Percentiles rank a stretch among this genome's conserved stretches.
Conservation (phyloP, 1,140 invertebrate genomes). For the Schlechtendalia chinensis region DNA sequence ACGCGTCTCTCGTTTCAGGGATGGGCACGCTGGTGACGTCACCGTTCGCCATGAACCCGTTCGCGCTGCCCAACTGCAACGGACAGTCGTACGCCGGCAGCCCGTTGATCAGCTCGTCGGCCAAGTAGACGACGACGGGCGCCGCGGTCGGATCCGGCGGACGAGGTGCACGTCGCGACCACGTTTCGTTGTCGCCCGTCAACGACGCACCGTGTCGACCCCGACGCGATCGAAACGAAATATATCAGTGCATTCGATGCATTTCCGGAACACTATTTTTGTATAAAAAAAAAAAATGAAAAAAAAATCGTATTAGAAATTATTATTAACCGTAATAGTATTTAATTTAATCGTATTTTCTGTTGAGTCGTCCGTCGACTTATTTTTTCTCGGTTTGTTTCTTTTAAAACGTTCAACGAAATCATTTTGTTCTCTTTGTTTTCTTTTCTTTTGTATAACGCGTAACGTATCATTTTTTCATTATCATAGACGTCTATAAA, state of each 20-base stretch:
- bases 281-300: constrained; percentile 28
- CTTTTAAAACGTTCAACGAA: background rate
- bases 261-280: constrained; percentile 7
- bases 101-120: constrained; percentile 74
- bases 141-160: too few relatives aligned
- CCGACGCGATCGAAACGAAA: too few relatives aligned
- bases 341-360: background rate
- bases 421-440: constrained; percentile 1
- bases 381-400: background rate
- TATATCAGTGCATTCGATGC: constrained; percentile 12
- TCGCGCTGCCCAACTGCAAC: constrained; percentile 84
- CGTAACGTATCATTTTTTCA: background rate
- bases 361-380: background rate
- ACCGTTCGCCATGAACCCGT: constrained; percentile 83
- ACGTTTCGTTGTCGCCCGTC: background rate
- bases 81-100: constrained; percentile 78
- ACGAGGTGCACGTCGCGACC: too few relatives aligned
- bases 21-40: constrained; percentile 74
- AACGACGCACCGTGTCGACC: background rate
- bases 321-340: constrained; percentile 5
- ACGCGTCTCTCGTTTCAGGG: constrained; percentile 56
- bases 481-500: background rate
- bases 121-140: constrained; percentile 14
- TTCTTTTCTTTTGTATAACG: background rate
- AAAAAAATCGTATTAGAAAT: constrained; percentile 18